Conservation (phyloP, 2,113 vertebrate species). For the Talpa occidentalis region DNA sequence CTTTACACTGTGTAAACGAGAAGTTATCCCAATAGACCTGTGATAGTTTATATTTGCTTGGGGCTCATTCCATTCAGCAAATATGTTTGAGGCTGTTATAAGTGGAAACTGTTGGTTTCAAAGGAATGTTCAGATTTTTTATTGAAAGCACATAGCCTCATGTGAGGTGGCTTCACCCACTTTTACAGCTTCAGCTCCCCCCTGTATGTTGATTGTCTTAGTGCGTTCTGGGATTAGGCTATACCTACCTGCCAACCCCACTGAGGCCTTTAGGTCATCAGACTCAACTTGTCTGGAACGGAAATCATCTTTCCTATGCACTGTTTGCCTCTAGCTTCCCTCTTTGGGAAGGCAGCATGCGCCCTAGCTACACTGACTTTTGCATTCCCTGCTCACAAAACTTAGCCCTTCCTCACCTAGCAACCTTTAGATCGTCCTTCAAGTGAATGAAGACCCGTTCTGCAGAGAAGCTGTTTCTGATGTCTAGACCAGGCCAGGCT, state of each 20-base stretch:
- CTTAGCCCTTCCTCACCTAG: not conserved
- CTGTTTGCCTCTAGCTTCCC: not conserved
- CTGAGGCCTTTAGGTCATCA: not conserved
- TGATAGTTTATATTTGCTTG: constrained; percentile 29
- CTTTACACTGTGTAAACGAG: not conserved
- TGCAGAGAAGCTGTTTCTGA: not conserved
- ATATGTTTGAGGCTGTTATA: not conserved
- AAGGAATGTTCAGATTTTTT: not conserved
- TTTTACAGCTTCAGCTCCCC: not conserved
- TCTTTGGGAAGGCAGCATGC: not conserved
- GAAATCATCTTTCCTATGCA: not conserved
- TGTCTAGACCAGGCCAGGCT: not conserved
- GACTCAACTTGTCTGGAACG: no score
- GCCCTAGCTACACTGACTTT: not conserved
- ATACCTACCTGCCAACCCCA: no score
- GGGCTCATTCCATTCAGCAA: not conserved
- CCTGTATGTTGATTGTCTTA: rapidly evolving
- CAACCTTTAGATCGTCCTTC: not conserved
- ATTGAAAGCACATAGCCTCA: not conserved
- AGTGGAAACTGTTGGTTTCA: constrained; percentile 5
- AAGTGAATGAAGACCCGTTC: not conserved
- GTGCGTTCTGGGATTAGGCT: not conserved
- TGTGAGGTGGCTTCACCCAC: not conserved
- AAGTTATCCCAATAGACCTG: not conserved
- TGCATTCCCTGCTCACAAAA: not conserved